These are phyloP conservation scores for Monochamus saltuarius DNA, from an alignment of 1,140 invertebrate species.

Conservation along the genomic window DNA sequence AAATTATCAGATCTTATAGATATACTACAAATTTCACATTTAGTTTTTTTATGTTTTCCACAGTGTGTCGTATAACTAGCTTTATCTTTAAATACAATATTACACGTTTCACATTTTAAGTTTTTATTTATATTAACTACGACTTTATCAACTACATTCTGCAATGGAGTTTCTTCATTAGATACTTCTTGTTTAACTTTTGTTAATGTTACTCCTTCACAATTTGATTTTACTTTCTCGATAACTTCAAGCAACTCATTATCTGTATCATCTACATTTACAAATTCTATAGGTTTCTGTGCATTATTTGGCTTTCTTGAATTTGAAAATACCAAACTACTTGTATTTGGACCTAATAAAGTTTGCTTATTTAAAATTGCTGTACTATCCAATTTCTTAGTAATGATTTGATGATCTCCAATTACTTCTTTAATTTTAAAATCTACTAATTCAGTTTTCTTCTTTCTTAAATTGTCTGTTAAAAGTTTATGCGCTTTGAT, in stretches of 20 bases:
- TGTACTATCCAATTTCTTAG: too few relatives aligned
- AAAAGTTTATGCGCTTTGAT: slow-evolving; percentile 27
- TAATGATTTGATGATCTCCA: too few relatives aligned
- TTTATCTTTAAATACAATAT: slow-evolving; percentile 24
- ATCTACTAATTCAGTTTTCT: too few relatives aligned
- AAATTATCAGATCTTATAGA: slow-evolving; percentile 31
- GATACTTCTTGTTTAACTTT: slow-evolving; percentile 11
- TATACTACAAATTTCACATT: slow-evolving; percentile 31
- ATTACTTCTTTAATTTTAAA: too few relatives aligned
- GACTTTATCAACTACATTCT: slow-evolving; percentile 9
- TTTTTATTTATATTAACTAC: slow-evolving; percentile 7
- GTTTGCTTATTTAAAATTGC: too few relatives aligned
- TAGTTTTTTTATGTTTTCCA: slow-evolving; percentile 30
- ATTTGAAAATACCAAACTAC: too few relatives aligned
- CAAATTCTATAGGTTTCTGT: neutral
- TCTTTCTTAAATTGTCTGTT: neutral
- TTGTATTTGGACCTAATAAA: too few relatives aligned
- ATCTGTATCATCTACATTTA: neutral
- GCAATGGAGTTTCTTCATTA: slow-evolving; percentile 2
- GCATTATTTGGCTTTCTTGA: too few relatives aligned
- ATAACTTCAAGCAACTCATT: too few relatives aligned
- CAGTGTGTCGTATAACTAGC: slow-evolving; percentile 28
- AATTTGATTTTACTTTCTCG: slow-evolving; percentile 11
- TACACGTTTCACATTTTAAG: slow-evolving; percentile 22
- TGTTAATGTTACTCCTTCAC: slow-evolving; percentile 17